Conservation (phyloP, 2,888 invertebrate genomes). For the Copidosoma aretas region DNA sequence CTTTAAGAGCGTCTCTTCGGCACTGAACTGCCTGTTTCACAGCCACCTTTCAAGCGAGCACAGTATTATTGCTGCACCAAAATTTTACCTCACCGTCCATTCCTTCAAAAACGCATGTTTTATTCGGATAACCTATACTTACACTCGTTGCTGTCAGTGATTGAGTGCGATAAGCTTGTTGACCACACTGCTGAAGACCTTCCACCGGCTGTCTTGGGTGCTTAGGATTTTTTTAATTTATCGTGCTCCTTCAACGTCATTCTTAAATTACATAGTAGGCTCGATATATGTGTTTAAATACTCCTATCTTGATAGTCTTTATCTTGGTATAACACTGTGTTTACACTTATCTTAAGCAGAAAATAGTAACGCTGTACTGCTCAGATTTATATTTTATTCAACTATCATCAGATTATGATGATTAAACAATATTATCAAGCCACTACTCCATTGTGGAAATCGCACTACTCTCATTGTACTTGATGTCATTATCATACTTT, state of each 20-base stretch:
- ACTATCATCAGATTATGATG: too few relatives aligned
- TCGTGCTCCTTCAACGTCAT: conserved; percentile 90
- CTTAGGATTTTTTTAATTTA: conserved; percentile 90
- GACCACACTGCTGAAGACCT: conserved; percentile 82
- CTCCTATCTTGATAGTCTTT: too few relatives aligned
- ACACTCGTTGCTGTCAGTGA: conserved; percentile 84
- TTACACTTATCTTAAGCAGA: too few relatives aligned
- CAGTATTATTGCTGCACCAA: conserved; percentile 73
- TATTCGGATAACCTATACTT: conserved; percentile 50
- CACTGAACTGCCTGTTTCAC: conserved; percentile 79
- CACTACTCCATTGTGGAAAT: too few relatives aligned
- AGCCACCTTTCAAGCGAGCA: conserved; percentile 74
- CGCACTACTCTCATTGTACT: too few relatives aligned
- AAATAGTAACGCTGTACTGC: too few relatives aligned
- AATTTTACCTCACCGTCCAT: conserved; percentile 9
- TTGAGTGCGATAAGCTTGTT: conserved; percentile 78
- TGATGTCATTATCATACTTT: too few relatives aligned
- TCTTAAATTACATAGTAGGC: too few relatives aligned
- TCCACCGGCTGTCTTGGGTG: conserved; percentile 91
- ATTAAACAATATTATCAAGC: too few relatives aligned
- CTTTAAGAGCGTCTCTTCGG: conserved; percentile 77
- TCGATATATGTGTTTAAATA: too few relatives aligned
- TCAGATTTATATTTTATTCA: too few relatives aligned
- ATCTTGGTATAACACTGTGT: too few relatives aligned
- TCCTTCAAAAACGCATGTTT: neutral